Evolutionary conservation across 2,797 vertebrate genomes (phyloP).

Genomic region (Otolemur crassicaudatus): DNA sequence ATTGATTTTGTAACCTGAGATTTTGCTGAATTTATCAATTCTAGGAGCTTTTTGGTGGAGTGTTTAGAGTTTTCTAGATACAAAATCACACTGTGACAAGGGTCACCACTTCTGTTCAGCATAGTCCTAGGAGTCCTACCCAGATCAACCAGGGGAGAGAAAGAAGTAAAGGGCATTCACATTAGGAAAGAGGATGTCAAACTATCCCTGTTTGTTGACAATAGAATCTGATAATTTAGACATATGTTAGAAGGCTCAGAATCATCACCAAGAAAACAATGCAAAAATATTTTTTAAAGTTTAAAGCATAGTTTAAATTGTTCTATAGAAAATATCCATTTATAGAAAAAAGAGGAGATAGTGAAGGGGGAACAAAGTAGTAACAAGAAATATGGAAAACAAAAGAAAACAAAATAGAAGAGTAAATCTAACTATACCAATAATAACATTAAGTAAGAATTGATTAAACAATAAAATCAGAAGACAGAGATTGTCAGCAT

Average conservation of each 20-base stretch:
- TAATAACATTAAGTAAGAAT: constrained; percentile 11
- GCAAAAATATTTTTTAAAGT: not conserved
- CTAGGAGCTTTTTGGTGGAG: not conserved
- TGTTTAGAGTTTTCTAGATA: not conserved
- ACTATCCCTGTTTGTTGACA: not conserved
- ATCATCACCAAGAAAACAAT: not conserved
- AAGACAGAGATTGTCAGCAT: not conserved
- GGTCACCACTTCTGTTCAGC: not conserved
- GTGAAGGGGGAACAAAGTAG: not conserved
- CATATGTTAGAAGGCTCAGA: not conserved
- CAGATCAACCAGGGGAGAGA: not conserved
- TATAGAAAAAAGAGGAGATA: not conserved
- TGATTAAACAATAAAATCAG: not conserved
- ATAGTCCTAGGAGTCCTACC: not conserved
- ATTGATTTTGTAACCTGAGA: not conserved
- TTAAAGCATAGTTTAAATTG: not conserved
- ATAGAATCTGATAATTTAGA: not conserved
- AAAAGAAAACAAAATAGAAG: not conserved
- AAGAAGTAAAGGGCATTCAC: not conserved
- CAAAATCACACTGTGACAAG: not conserved
- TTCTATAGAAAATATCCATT: not conserved
- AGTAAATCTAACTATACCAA: not conserved
- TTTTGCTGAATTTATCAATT: not conserved
- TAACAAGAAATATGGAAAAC: not conserved
- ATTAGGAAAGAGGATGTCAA: not conserved